phyloP scores from a whole-genome alignment of 2,797 vertebrate species.

The Chiloscyllium punctatum region DNA sequence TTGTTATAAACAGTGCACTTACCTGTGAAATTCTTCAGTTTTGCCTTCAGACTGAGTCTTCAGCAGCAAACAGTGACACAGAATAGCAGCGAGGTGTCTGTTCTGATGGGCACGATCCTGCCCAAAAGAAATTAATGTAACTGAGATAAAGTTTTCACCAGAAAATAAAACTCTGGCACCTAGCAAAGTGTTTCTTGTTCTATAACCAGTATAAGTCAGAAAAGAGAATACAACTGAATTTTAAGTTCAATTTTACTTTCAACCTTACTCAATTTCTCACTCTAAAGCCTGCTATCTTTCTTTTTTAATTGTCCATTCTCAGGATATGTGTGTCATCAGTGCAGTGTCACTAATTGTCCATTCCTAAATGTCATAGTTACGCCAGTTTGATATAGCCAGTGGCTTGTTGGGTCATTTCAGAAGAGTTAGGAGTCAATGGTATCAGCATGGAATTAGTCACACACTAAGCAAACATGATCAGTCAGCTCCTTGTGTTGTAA shows the following conservation, averaged over 20 bases:
- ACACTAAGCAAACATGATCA: not conserved
- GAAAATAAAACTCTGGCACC: not conserved
- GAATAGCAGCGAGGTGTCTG: slow-evolving; percentile 78
- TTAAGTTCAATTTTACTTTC: not conserved
- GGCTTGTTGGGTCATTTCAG: too few species aligned
- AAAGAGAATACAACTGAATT: not conserved
- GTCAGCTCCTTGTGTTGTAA: not conserved
- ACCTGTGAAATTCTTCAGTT: slow-evolving; percentile 96
- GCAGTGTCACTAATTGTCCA: not conserved
- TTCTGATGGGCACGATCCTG: slow-evolving; percentile 86
- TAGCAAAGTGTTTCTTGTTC: not conserved
- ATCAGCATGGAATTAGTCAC: not conserved
- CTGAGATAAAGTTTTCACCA: not conserved
- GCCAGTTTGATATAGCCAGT: not conserved
- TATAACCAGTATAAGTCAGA: not conserved
- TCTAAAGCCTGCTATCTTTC: not conserved
- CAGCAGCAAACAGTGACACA: slow-evolving; percentile 86
- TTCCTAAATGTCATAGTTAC: not conserved
- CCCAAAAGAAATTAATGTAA: slow-evolving; percentile 45
- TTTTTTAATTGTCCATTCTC: not conserved
- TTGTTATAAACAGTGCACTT: slow-evolving; percentile 45
- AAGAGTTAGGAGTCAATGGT: not conserved
- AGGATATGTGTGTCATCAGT: not conserved
- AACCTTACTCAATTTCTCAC: not conserved
- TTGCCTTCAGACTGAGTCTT: slow-evolving; percentile 83